Conservation (phyloP, 2,797 vertebrate species). For the Calcarius lapponicus region DNA sequence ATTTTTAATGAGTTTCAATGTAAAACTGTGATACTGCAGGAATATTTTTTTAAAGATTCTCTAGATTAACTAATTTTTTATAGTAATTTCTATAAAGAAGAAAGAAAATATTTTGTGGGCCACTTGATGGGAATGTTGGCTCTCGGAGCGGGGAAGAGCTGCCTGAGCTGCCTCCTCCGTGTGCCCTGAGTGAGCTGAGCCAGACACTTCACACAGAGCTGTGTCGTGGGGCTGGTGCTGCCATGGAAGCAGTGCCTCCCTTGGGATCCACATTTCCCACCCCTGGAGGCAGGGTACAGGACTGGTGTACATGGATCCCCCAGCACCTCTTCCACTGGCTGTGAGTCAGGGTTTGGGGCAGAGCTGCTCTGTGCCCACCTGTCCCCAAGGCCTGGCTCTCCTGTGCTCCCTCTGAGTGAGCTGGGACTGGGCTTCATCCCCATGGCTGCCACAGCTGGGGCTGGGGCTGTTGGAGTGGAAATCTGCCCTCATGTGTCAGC, state of each 20-base stretch:
- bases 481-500: background rate
- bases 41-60: conserved; percentile 66
- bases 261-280: background rate
- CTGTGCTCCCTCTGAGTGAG: background rate
- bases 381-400: background rate
- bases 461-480: background rate
- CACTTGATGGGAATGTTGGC: background rate
- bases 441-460: background rate
- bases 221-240: background rate
- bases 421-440: background rate
- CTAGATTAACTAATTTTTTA: conserved; percentile 64
- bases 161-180: background rate
- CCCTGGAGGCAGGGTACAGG: background rate
- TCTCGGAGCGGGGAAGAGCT: background rate
- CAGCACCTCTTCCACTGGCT: background rate
- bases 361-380: background rate
- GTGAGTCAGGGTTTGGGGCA: background rate
- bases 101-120: conserved; percentile 8
- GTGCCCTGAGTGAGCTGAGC: background rate
- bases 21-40: conserved; percentile 61
- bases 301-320: background rate
- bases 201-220: background rate
- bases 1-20: conserved; percentile 58
- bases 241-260: background rate
- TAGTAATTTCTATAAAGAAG: conserved; percentile 59